phyloP scores from a whole-genome alignment of 53 echinoderm and acorn worm genomes.

The Holothuria leucospilota region DNA sequence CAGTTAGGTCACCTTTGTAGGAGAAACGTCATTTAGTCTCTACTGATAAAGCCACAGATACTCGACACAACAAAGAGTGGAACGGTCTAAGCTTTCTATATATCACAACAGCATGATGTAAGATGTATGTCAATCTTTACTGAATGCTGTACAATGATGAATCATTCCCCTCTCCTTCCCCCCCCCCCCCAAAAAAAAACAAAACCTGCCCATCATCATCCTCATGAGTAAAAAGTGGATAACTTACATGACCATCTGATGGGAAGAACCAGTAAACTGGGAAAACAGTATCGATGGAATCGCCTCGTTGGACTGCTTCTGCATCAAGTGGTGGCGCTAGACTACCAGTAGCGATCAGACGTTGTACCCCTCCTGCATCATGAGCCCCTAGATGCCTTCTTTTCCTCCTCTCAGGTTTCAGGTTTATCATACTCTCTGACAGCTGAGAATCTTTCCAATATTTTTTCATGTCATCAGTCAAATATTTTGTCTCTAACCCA shows the following conservation, averaged over 20 bases:
- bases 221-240: too few species aligned
- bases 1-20: too few species aligned
- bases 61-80: too few species aligned
- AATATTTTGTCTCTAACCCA: neutral
- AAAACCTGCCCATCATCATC: too few species aligned
- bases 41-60: too few species aligned
- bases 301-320: constrained; percentile 13
- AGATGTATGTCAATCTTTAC: too few species aligned
- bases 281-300: constrained; percentile 91
- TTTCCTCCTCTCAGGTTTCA: neutral
- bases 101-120: too few species aligned
- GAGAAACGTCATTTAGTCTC: too few species aligned
- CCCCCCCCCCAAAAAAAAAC: too few species aligned
- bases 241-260: constrained; percentile 61
- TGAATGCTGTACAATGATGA: too few species aligned
- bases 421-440: neutral
- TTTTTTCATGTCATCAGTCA: neutral
- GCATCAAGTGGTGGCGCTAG: constrained; percentile 74
- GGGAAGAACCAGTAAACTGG: constrained; percentile 97
- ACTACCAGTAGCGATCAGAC: constrained; percentile 84
- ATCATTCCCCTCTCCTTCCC: too few species aligned
- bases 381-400: constrained; percentile 84
- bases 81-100: too few species aligned
- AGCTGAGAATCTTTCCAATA: neutral
- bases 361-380: constrained; percentile 86